Base-by-base conservation (phyloP, 1,140 invertebrate genomes). In the Agrilus planipennis region DNA sequence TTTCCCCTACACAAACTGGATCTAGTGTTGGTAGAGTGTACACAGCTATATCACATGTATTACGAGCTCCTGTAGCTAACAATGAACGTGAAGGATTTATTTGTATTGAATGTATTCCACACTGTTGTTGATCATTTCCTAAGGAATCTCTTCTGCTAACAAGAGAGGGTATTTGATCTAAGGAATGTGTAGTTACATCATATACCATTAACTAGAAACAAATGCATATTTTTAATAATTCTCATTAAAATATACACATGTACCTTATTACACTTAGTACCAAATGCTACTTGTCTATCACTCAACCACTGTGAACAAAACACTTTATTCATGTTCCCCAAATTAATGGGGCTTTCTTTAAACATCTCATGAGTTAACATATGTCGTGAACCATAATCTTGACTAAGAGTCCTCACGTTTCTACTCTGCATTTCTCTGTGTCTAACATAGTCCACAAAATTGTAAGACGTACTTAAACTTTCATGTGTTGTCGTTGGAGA, bases 241-340 rank as follows among this genome's bases (percentile, higher is more conserved):
- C 5, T 25, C 5, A 25, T 25, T 7, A 25, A 31, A n/a, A 7
- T 31, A 10, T 15, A 31, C 12, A 31, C 15, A 31, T 31, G 12
- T 62, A 89, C 81, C 74, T 92, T 93, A 67, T 95, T 95, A 63
- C 92, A 96, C 63, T 96, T 96, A 18, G 91, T 94, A 22, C 90
- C 90, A 65, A 94, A 89, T 3, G 93, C 88, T 42, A 95, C 85
- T 71, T 93, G 89, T 58, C 86, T 73, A 66, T 92, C 86, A 54
- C 85, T 90, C 12, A 96, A 70, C 91, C 92, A 97, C 63, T 93
- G 84, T 1, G 90, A 91, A 63, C 90, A 91, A 69, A 95, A 95
- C 29, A 95, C 83, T 73, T 96, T 96, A 66, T 96, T 94, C 65
- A 92, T 84, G 59, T 82, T 86, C 51, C 79, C 81, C 39, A 90